Base-by-base conservation (phyloP, 2,888 invertebrate genomes). In the Leptinotarsa peninsularis region DNA sequence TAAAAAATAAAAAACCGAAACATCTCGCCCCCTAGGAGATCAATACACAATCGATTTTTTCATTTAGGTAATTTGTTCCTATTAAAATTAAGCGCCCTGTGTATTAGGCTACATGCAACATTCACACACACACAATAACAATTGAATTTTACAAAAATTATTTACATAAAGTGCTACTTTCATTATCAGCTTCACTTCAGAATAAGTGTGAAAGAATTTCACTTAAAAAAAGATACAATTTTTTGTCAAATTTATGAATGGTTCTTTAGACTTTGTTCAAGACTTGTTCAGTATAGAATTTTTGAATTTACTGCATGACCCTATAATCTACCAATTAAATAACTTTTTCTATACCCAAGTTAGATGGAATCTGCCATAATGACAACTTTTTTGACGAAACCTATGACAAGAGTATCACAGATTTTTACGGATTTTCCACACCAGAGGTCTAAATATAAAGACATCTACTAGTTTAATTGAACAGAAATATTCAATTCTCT, bases 1-100 rank as follows among this genome's bases (percentile, higher is more conserved):
- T 70, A 70, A 74, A 21, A 66, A 66, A 54, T n/a, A 70, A 70
- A 23, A 70, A 58, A 58, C 49, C 58, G 49, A 70, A 54, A 70
- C 43, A 49, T 58, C 43, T 79, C 77, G 71, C 73, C 77, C 73
- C 76, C 76, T 70, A 49, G 78, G 80, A 81, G 81, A 81, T 81
- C 81, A 79, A 74, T 72, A 76, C 73, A 73, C 78, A 60, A n/a
- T 69, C 33, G 50, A 69, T 43, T 54, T 70, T 43, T 54, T 70
- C 23, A 70, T 15, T 18, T 14, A 70, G 58, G 66, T 66, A 66
- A 74, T 71, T 74, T 74, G 67, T 67, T 71, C 49, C 56, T 50
- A 72, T 63, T 43, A 71, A 71, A 66, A 72, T 71, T 67, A 71
- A 54, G 23, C 17, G 68, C 75, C 71, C 67, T 60, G 63, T 43